Conservation (phyloP, 2,888 invertebrate species). For the Rhabditoides inermis region DNA sequence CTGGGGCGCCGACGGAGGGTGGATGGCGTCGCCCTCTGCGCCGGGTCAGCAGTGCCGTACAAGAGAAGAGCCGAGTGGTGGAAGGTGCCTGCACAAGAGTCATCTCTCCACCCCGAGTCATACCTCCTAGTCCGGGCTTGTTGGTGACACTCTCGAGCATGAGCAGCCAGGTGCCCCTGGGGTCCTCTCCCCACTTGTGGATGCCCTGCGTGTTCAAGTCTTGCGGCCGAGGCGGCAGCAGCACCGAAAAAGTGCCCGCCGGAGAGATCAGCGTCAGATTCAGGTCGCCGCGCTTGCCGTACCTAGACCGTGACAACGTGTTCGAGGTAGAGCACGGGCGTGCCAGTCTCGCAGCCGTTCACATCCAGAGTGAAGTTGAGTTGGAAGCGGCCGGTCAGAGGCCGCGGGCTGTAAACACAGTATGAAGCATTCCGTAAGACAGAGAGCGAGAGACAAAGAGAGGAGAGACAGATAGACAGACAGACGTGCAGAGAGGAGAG, state of each 20-base stretch:
- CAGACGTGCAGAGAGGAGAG: too few relatives aligned
- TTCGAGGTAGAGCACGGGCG: slow-evolving; percentile 79
- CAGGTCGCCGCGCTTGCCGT: slow-evolving; percentile 85
- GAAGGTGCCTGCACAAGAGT: slow-evolving; percentile 66
- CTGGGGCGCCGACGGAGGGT: too few relatives aligned
- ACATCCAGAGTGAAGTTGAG: slow-evolving; percentile 48
- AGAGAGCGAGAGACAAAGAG: too few relatives aligned
- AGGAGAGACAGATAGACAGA: too few relatives aligned
- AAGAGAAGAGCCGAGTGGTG: slow-evolving; percentile 92
- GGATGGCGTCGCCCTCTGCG: too few relatives aligned
- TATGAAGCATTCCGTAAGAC: too few relatives aligned
- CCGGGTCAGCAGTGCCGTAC: slow-evolving; percentile 73
- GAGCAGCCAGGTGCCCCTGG: slow-evolving; percentile 56
- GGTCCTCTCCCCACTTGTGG: slow-evolving; percentile 80
- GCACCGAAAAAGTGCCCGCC: slow-evolving; percentile 77
- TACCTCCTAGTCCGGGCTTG: slow-evolving; percentile 30
- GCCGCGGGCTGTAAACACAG: slow-evolving; percentile 45
- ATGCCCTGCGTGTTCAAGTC: slow-evolving; percentile 86
- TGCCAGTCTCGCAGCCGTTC: slow-evolving; percentile 58
- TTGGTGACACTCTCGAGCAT: slow-evolving; percentile 51
- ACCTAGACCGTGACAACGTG: too few relatives aligned
- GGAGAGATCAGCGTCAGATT: slow-evolving; percentile 71
- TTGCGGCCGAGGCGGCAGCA: slow-evolving; percentile 86
- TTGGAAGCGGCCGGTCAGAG: slow-evolving; percentile 48
- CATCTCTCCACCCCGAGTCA: slow-evolving; percentile 31